Base-by-base conservation (phyloP, 2,797 vertebrate genomes). In the Pyrocephalus nanus region DNA sequence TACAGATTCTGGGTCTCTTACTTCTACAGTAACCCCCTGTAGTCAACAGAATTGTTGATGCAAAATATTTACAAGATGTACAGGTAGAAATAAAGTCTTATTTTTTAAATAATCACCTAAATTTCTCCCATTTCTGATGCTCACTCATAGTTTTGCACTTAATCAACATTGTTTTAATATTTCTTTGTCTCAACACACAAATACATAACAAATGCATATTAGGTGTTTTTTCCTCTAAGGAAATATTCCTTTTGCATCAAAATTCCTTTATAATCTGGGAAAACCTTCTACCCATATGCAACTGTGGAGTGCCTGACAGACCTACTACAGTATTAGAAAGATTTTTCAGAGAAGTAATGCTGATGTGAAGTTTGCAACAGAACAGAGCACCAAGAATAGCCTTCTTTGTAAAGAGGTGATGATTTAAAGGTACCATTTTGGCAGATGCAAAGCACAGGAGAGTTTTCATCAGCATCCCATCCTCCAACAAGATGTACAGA, bases 361-460 rank as follows among this genome's bases (percentile, higher is more conserved):
- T 86, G 65, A 62, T 60, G 30, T 25, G 21, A 91, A n/a, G 23
- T 6, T 87, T 82, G 50, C 36, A 88, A 66, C 29, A 75, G 36
- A 55, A 86, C 36, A 90, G 50, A 83, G 43, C 38, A 88, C n/a
- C 15, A 69, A 88, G 51, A 80, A 80, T 69, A 16, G 1, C 62
- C 40, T 79, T 65, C 34, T 74, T 83, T 58, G 32, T 80, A 66
- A 72, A 88, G 73, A 84, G 21, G 54, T 48, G 65, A 61, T 86
- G 69, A 93, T 91, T 94, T 90, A 91, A 90, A 94, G 66, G 43
- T 61, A 83, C 47, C 34, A 36, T 79, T 94, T 87, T 86, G 74
- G 83, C 77, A 71, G 50, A 43, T 14, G 9, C 47, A 84, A 92
- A 94, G 54, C 58, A 0, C 75, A 70, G 32, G 66, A 92, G 75